Conservation (phyloP, 2,888 invertebrate genomes). For the Lasioglossum oenotherae region DNA sequence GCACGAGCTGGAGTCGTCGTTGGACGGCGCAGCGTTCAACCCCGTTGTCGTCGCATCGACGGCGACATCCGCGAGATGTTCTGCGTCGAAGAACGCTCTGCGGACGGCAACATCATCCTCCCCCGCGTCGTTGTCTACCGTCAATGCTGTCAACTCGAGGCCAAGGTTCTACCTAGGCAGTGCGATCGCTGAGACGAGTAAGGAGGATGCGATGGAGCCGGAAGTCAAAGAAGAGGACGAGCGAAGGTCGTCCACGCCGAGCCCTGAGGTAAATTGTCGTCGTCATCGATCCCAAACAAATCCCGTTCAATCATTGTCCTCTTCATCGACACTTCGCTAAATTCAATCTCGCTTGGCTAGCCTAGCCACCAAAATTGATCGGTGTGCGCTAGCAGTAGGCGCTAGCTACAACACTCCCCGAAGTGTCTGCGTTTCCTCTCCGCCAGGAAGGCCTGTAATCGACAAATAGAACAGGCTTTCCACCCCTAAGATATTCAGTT, state of each 20-base stretch:
- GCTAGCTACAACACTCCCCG: background rate
- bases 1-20: conserved; percentile 70
- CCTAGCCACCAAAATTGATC: background rate
- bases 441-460: background rate
- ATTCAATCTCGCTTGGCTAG: background rate
- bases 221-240: conserved; percentile 80
- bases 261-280: conserved; percentile 77
- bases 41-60: conserved; percentile 58
- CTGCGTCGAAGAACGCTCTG: conserved; percentile 47
- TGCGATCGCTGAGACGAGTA: conserved; percentile 63
- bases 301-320: background rate
- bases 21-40: conserved; percentile 65
- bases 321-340: background rate
- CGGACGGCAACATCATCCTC: conserved; percentile 34
- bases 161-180: conserved; percentile 47
- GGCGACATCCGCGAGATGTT: conserved; percentile 60
- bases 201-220: conserved; percentile 81
- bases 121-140: conserved; percentile 18
- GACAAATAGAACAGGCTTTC: background rate
- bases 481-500: background rate
- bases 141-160: conserved; percentile 40
- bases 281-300: background rate
- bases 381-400: background rate
- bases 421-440: background rate
- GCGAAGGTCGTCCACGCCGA: conserved; percentile 76